phyloP scores from a whole-genome alignment of 2,797 vertebrate species.

The Lerista edwardsae region DNA sequence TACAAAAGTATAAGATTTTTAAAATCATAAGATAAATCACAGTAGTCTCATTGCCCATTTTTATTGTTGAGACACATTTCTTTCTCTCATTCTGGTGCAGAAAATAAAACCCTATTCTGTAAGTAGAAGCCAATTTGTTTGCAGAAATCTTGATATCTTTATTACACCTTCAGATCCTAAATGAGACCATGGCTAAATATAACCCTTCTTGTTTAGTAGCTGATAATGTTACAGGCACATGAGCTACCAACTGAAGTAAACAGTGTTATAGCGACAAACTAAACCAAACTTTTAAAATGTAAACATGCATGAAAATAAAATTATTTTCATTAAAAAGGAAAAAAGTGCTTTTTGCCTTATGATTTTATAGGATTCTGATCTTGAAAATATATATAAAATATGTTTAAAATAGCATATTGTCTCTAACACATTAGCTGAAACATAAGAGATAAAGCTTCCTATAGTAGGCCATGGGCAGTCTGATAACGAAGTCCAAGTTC shows the following conservation, averaged over 20 bases:
- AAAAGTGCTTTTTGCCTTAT: background rate
- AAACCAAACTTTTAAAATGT: constrained; percentile 11
- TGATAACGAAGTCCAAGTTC: background rate
- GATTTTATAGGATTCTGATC: background rate
- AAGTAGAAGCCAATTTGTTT: constrained; percentile 13
- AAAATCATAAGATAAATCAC: background rate
- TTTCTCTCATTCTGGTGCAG: background rate
- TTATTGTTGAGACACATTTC: background rate
- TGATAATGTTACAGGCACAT: constrained; percentile 25
- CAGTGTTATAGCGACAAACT: background rate
- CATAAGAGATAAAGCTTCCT: background rate
- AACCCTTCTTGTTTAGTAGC: constrained; percentile 4
- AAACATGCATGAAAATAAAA: background rate
- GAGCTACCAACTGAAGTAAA: constrained; percentile 30
- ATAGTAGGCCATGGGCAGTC: background rate
- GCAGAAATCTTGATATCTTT: constrained; percentile 4
- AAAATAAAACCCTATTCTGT: background rate
- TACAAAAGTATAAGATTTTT: too few species aligned
- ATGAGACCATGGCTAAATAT: constrained; percentile 16
- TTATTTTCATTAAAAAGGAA: background rate
- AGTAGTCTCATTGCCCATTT: background rate
- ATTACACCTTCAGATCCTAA: constrained; percentile 30
- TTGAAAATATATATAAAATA: background rate
- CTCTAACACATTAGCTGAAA: background rate
- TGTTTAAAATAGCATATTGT: background rate